Evolutionary conservation across 2,113 vertebrate genomes (phyloP), one percentile per base, ranked within the genome.

Genomic region (Hemicordylus capensis): DNA sequence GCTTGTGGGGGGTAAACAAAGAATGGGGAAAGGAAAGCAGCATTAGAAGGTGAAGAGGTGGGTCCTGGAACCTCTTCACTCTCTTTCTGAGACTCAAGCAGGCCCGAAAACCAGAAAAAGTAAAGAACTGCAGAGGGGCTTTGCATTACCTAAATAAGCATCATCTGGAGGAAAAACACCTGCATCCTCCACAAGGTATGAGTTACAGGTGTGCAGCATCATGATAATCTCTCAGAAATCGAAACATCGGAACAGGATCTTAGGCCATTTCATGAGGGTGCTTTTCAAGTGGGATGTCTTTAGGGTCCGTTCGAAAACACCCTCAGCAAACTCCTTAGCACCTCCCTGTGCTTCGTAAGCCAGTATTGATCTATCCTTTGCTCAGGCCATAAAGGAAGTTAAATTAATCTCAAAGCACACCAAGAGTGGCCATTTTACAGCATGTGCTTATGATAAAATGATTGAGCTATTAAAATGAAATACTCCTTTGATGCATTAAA

Each of bases 381-480:
- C 70, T 87, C 67, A 74, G 0, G 0, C 74, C 76, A 86, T 77
- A 79, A 89, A 90, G 72, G 86, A 88, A 89, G 76, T 87, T 2
- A 89, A 93, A 90, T 84, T 92, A 93, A 90, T 90, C 81, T 76
- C 61, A 59, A 64, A 88, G 66, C 66, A 76, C 79, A 75, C 66
- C 4, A 83, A 91, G 67, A 91, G 85, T 51, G 12, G 46, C 54
- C 89, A 22, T 5, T 87, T 92, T 88, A 88, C 70, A 84, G 73
- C 69, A 63, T 87, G 12, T 51, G 24, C 37, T 56, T 91, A 86
- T 85, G 89, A 85, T 83, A 83, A 90, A 88, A 91, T 89, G 80
- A 87, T 72, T 58, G 82, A 58, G 74, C 80, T 88, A 59, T 93
- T 91, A 89, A 39, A 90, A 88, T 87, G 88, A 93, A 93, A 94